Evolutionary conservation across 2,888 invertebrate species (phyloP).

Genomic region (Synergus laeviventris): DNA sequence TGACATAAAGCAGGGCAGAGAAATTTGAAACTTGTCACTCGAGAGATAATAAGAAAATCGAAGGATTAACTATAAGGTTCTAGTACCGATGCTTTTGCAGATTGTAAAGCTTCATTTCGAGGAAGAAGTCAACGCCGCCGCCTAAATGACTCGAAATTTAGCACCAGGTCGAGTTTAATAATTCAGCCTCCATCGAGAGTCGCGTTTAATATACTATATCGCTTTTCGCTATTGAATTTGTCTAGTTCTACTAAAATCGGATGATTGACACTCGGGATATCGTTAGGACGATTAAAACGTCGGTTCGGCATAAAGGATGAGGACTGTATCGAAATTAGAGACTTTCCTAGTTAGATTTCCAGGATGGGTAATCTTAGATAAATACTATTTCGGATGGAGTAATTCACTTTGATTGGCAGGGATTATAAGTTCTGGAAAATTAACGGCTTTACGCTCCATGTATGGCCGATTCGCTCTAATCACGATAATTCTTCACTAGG

Average conservation of each 20-base stretch:
- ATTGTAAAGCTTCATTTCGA: conserved; percentile 1
- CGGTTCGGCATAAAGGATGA: conserved; percentile 51
- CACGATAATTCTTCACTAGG: conserved; percentile 18
- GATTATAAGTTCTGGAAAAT: conserved; percentile 27
- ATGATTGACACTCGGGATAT: conserved; percentile 58
- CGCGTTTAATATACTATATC: conserved; percentile 50
- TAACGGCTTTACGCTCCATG: conserved; percentile 35
- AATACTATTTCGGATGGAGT: conserved; percentile 7
- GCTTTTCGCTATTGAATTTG: conserved; percentile 47
- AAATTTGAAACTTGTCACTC: conserved; percentile 42
- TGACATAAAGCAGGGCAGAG: conserved; percentile 1
- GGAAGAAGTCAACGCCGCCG: conserved; percentile 6
- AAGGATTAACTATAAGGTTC: neutral
- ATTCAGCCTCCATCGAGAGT: conserved; percentile 26
- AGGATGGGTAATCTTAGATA: neutral
- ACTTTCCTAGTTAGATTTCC: conserved; percentile 4
- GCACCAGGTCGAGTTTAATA: neutral
- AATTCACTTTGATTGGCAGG: conserved; percentile 32
- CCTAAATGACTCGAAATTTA: conserved; percentile 9
- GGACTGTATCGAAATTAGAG: conserved; percentile 20
- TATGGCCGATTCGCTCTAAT: conserved; percentile 34
- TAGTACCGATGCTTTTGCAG: conserved; percentile 3
- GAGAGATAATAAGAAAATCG: conserved; percentile 27
- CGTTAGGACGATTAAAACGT: conserved; percentile 55
- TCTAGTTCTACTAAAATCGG: conserved; percentile 40